These are phyloP conservation scores for Anastrepha obliqua DNA, from an alignment of 1,140 invertebrate species.

Conservation along the genomic window DNA sequence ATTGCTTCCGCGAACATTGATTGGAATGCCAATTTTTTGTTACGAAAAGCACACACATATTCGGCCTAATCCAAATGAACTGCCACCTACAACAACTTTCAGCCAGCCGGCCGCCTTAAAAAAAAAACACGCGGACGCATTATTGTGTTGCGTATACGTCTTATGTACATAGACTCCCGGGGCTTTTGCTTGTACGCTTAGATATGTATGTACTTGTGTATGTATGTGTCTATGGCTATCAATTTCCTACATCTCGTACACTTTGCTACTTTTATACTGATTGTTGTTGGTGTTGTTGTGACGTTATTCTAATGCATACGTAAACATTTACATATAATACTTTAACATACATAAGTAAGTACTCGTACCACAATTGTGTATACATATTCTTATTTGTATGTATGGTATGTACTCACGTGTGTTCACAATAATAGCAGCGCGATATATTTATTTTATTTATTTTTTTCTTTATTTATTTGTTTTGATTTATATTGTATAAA, in stretches of 20 bases:
- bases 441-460: too few relatives aligned
- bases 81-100: conserved; percentile 20
- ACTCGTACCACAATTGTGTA: background rate
- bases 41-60: background rate
- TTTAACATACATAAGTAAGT: background rate
- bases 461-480: too few relatives aligned
- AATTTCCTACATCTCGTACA: background rate
- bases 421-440: too few relatives aligned
- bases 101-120: background rate
- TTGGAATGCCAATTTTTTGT: background rate
- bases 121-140: background rate
- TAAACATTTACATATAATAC: background rate
- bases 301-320: background rate
- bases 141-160: background rate
- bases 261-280: background rate
- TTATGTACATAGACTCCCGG: background rate
- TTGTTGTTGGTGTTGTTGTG: background rate
- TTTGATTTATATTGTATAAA: too few relatives aligned
- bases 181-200: background rate
- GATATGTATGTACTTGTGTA: background rate
- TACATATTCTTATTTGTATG: background rate
- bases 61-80: background rate
- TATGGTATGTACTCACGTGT: too few relatives aligned
- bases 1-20: background rate
- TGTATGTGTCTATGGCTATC: background rate